These are phyloP conservation scores for Vulpes ferrilata DNA, from an alignment of 2,113 vertebrate genomes.

Conservation along the genomic window DNA sequence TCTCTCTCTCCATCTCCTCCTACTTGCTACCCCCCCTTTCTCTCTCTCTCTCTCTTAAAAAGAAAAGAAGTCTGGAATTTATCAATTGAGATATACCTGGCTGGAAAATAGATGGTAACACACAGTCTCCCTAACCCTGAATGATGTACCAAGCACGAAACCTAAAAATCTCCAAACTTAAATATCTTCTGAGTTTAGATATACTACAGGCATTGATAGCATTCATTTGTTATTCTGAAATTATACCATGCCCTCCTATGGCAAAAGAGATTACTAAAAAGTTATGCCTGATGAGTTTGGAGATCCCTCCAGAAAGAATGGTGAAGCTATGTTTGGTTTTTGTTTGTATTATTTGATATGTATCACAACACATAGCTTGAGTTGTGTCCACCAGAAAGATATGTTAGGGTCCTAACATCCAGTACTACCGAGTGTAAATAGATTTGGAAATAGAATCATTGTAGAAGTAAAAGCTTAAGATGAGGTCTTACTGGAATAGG, in stretches of 20 bases:
- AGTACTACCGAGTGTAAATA: not conserved
- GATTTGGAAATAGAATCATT: not conserved
- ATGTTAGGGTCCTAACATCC: not conserved
- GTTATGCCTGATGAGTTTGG: not conserved
- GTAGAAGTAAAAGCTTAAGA: not conserved
- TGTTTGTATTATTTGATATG: not conserved
- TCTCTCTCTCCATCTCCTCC: not conserved
- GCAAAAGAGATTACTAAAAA: not conserved
- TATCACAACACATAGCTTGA: not conserved
- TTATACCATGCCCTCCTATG: not conserved
- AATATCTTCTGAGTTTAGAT: not conserved
- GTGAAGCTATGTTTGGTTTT: not conserved
- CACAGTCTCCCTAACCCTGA: not conserved
- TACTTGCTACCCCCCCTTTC: not conserved
- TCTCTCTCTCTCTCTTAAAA: not conserved
- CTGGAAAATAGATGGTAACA: not conserved
- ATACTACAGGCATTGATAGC: not conserved
- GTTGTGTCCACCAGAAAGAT: not conserved
- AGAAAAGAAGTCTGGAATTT: constrained; percentile 18
- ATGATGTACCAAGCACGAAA: not conserved
- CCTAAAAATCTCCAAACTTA: not conserved
- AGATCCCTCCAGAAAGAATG: not conserved
- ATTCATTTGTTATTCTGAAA: not conserved
- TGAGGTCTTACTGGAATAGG: not conserved
- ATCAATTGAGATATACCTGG: not conserved